Conservation (phyloP, 2,888 invertebrate species). For the Octodonta nipae region DNA sequence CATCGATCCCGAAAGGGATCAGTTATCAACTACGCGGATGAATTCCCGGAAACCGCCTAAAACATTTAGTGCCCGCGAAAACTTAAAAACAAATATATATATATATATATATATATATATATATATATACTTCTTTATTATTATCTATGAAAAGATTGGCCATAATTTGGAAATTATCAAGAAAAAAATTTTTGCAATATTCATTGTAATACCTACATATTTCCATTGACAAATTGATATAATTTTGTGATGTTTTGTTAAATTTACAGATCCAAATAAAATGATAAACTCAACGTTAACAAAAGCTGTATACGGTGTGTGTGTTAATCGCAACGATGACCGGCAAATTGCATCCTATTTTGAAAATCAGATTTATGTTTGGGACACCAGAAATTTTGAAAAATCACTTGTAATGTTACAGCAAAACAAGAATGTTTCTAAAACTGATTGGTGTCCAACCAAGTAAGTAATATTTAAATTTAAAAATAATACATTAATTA, state of each 20-base stretch:
- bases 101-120: no score
- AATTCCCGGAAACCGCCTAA: no score
- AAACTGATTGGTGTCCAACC: constrained; percentile 81
- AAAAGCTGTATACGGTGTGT: constrained; percentile 72
- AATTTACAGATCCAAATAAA: constrained; percentile 53
- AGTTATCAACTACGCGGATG: no score
- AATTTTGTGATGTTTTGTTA: constrained; percentile 4
- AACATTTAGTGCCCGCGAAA: no score
- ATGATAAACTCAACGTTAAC: constrained; percentile 54
- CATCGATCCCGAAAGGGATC: no score
- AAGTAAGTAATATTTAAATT: constrained; percentile 36
- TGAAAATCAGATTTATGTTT: constrained; percentile 69
- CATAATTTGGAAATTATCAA: no score
- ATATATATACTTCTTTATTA: no score
- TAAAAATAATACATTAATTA: background rate
- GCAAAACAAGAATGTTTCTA: constrained; percentile 54
- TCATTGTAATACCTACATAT: no score
- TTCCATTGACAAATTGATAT: no score
- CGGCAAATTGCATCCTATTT: constrained; percentile 72
- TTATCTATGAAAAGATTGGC: no score
- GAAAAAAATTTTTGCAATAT: no score
- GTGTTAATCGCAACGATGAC: constrained; percentile 63
- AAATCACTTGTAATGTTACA: constrained; percentile 65
- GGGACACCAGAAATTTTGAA: constrained; percentile 80
- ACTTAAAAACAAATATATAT: no score